Base-by-base conservation (phyloP, 2,888 invertebrate species). In the Diplolepis rosae region DNA sequence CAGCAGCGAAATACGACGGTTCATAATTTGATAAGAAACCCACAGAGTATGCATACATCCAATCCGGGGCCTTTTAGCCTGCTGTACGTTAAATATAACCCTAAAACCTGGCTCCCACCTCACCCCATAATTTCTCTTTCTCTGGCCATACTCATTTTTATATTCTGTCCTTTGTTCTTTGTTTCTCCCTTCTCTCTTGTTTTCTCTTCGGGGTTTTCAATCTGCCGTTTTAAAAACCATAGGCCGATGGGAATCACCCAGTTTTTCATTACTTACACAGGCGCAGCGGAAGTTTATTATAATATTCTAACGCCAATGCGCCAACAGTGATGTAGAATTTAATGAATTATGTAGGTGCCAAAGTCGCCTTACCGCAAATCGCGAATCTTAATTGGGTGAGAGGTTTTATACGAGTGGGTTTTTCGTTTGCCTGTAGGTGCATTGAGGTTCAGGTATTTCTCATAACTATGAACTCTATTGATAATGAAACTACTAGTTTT, bases 1-100 rank as follows among this genome's bases (percentile, higher is more conserved):
- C 24, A 61, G 39, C 27, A 61, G 61, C 27, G 7, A 22, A 27
- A 39, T 68, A 68, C 71, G 71, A 65, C 54, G 73, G 71, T 69
- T 76, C 74, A 77, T 79, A 73, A 77, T 77, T 80, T 77, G 77
- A 78, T 78, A 77, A 79, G 76, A 68, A 77, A 69, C 71, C 76
- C 67, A 73, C 52, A 48, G 71, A 73, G 70, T 42, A 68, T 68
- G 69, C 70, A 72, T 61, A 61, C 69, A 69, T 66, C 66, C 52
- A 52, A 69, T 66, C 66, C 52, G 50, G 35, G 56, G 27, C 13
- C 50, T 42, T 35, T 48, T 51, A 73, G 66, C 45, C 67, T 70
- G 52, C 27, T 56, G 68, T 69, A 66, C 51, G 69, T 61, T 61
- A 65, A 45, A 69, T 50, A 65, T 45, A 35, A 22, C 35, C 68